Evolutionary conservation across 2,888 invertebrate genomes (phyloP).

Genomic region (Limnephilus auricula): DNA sequence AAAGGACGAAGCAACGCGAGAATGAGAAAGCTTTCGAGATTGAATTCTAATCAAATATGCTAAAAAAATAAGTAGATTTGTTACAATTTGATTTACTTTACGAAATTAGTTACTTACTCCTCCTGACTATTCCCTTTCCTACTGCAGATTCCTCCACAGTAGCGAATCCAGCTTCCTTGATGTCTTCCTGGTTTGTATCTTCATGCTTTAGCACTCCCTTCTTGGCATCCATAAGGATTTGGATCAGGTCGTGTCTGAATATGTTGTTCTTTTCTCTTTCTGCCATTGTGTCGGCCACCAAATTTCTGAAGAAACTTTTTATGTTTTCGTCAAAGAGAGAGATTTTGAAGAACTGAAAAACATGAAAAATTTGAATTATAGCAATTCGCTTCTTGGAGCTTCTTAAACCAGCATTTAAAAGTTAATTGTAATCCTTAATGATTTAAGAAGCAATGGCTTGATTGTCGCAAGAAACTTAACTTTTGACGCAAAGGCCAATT

Average conservation of each 20-base stretch:
- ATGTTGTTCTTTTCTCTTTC: conserved; percentile 71
- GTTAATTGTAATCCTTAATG: too few species aligned
- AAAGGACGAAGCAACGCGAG: too few species aligned
- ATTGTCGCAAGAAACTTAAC: too few species aligned
- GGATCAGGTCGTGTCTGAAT: conserved; percentile 76
- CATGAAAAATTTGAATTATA: background rate
- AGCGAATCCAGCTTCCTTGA: conserved; percentile 71
- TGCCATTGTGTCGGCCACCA: conserved; percentile 70
- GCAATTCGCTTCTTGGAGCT: too few species aligned
- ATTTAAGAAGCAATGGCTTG: too few species aligned
- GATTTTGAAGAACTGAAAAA: background rate
- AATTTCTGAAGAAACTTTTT: conserved; percentile 69
- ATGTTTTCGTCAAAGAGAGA: background rate
- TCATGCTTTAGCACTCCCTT: conserved; percentile 67
- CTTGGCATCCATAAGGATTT: conserved; percentile 74
- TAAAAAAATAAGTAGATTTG: too few species aligned
- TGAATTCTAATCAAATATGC: too few species aligned
- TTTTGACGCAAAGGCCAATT: too few species aligned
- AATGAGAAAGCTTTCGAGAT: too few species aligned
- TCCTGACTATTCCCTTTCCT: conserved; percentile 69
- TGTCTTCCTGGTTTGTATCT: conserved; percentile 67
- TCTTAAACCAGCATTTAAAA: too few species aligned
- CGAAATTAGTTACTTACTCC: conserved; percentile 68
- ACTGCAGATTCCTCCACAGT: conserved; percentile 73
- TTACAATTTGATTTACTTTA: background rate